These are phyloP conservation scores for Synanceia verrucosa DNA, from an alignment of 2,797 vertebrate genomes.

Conservation along the genomic window DNA sequence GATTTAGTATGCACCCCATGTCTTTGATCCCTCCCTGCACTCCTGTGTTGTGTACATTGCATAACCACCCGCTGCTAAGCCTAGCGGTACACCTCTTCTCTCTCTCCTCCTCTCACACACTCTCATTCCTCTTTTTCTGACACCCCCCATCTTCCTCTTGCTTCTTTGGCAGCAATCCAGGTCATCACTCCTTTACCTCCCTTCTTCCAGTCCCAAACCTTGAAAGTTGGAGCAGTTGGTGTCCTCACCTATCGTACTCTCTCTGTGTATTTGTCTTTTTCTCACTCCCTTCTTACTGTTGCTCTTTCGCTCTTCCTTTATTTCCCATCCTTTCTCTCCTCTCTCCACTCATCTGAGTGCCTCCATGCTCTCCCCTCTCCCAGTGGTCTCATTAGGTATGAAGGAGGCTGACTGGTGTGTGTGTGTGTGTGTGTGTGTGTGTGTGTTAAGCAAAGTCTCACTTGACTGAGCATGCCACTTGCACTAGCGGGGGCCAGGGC, in stretches of 20 bases:
- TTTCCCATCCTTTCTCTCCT: conserved; percentile 38
- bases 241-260: conserved; percentile 10
- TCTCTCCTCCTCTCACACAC: conserved; percentile 4
- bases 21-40: conserved; percentile 63
- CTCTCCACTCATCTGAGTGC: conserved; percentile 41
- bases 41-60: conserved; percentile 70
- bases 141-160: conserved; percentile 20
- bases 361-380: conserved; percentile 66
- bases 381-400: conserved; percentile 77
- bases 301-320: conserved; percentile 32
- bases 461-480: conserved; percentile 79
- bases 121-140: conserved; percentile 32
- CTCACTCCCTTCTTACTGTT: conserved; percentile 8
- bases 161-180: conserved; percentile 51
- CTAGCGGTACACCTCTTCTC: conserved; percentile 47
- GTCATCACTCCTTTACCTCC: conserved; percentile 27
- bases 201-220: conserved; percentile 30
- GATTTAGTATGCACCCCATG: conserved; percentile 58
- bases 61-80: conserved; percentile 67
- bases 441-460: conserved; percentile 74
- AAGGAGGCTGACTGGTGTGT: conserved; percentile 63
- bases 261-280: conserved; percentile 26
- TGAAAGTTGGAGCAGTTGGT: conserved; percentile 36
- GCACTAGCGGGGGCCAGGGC: conserved; percentile 65
- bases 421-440: too few relatives aligned